phyloP scores from a whole-genome alignment of 2,888 invertebrate species.

The Junonia oenone region DNA sequence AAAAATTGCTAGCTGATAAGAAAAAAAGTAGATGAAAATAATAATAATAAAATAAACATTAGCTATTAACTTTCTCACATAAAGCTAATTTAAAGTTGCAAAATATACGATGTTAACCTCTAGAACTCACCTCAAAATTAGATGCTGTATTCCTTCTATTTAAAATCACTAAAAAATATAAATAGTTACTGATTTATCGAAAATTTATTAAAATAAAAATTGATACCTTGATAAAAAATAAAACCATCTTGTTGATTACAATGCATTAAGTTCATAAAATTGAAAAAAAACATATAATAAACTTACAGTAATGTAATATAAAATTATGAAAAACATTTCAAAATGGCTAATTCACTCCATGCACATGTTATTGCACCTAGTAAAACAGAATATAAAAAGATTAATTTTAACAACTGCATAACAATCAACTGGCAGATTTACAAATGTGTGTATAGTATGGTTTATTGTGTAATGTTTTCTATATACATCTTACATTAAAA shows the following conservation, averaged over 20 bases:
- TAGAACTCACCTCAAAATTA: slow-evolving; percentile 19
- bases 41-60: slow-evolving; percentile 9
- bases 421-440: slow-evolving; percentile 18
- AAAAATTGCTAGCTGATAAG: background rate
- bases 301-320: slow-evolving; percentile 49
- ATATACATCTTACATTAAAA: slow-evolving; percentile 1
- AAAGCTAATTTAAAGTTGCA: slow-evolving; percentile 2
- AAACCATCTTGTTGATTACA: slow-evolving; percentile 53
- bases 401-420: slow-evolving; percentile 15
- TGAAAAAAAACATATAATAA: slow-evolving; percentile 39
- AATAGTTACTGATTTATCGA: slow-evolving; percentile 51
- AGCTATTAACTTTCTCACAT: slow-evolving; percentile 4
- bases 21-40: slow-evolving; percentile 15
- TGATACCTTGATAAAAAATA: slow-evolving; percentile 54
- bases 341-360: slow-evolving; percentile 13
- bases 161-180: slow-evolving; percentile 25
- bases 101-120: background rate
- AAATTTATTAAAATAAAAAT: slow-evolving; percentile 55
- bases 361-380: slow-evolving; percentile 9
- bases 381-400: slow-evolving; percentile 24
- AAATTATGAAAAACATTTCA: slow-evolving; percentile 29
- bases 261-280: slow-evolving; percentile 50
- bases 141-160: slow-evolving; percentile 10
- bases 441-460: background rate
- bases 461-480: background rate